These are phyloP conservation scores for Pachyseris speciosa DNA, from an alignment of 64 coral and sea anemone genomes.

Conservation along the genomic window DNA sequence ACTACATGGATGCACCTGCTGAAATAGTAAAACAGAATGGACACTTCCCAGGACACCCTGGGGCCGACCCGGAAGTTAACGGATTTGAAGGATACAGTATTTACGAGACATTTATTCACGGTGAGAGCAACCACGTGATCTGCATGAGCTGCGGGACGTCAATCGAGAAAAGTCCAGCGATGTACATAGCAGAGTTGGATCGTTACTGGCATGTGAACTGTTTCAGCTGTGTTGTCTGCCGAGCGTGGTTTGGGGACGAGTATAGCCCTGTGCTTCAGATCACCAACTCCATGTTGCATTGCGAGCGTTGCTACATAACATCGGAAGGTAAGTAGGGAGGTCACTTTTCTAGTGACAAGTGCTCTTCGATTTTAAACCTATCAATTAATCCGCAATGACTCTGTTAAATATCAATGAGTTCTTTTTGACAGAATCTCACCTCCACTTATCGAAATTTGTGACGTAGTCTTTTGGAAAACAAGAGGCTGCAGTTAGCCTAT, in stretches of 20 bases:
- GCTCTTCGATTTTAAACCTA: too few species aligned
- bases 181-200: conserved; percentile 65
- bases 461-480: too few species aligned
- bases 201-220: conserved; percentile 71
- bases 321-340: conserved; percentile 39
- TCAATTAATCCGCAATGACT: too few species aligned
- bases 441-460: too few species aligned
- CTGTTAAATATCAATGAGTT: too few species aligned
- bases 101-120: conserved; percentile 68
- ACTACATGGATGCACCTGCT: background rate
- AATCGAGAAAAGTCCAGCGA: conserved; percentile 46
- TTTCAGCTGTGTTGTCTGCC: conserved; percentile 70
- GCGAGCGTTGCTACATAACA: conserved; percentile 72
- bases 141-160: conserved; percentile 54
- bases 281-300: conserved; percentile 69
- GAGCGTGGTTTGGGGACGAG: conserved; percentile 59
- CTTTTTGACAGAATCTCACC: too few species aligned
- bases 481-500: too few species aligned
- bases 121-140: conserved; percentile 37
- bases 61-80: conserved; percentile 6
- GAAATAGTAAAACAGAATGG: background rate
- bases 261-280: conserved; percentile 40
- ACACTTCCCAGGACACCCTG: background rate
- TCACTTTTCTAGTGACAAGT: too few species aligned
- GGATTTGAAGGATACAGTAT: conserved; percentile 56